phyloP scores from a whole-genome alignment of 2,888 invertebrate species.

The Notodonta ziczac region DNA sequence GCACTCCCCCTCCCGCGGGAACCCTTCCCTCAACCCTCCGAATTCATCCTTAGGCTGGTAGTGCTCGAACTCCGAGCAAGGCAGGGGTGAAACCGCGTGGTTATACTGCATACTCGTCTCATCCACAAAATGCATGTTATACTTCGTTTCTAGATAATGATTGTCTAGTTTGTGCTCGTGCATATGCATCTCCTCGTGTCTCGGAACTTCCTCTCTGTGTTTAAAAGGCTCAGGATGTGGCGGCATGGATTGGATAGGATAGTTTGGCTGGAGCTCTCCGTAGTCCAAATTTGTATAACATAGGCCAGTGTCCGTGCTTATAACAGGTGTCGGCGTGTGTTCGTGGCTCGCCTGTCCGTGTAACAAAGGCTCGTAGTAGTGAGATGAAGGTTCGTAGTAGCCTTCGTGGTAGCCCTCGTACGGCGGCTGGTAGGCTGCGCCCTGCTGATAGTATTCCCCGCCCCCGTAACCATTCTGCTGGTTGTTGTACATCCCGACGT shows the following conservation, averaged over 20 bases:
- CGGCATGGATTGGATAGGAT: slow-evolving; percentile 82
- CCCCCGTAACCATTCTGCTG: slow-evolving; percentile 84
- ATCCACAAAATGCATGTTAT: slow-evolving; percentile 81
- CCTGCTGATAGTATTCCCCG: slow-evolving; percentile 82
- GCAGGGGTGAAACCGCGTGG: slow-evolving; percentile 73
- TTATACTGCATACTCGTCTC: slow-evolving; percentile 73
- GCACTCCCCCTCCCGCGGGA: slow-evolving; percentile 65
- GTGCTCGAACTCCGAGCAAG: slow-evolving; percentile 85
- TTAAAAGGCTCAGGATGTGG: slow-evolving; percentile 82
- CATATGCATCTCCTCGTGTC: slow-evolving; percentile 75
- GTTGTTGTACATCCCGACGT: slow-evolving; percentile 91
- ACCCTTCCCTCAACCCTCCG: slow-evolving; percentile 68
- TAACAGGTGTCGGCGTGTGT: slow-evolving; percentile 86
- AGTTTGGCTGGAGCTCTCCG: slow-evolving; percentile 77
- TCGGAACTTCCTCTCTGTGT: slow-evolving; percentile 84
- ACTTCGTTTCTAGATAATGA: slow-evolving; percentile 81
- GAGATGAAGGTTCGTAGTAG: slow-evolving; percentile 76
- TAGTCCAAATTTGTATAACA: slow-evolving; percentile 96
- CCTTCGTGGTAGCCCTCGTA: slow-evolving; percentile 78
- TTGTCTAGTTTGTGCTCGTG: slow-evolving; percentile 77
- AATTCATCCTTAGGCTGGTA: slow-evolving; percentile 87
- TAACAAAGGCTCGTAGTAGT: slow-evolving; percentile 81
- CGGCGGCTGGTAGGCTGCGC: slow-evolving; percentile 71
- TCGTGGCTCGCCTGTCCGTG: slow-evolving; percentile 73
- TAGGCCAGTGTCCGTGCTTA: slow-evolving; percentile 93